A percentile compares a stretch with the other conserved stretches of the same genome.
phyloP scores from a whole-genome alignment of 1,140 invertebrate genomes.

The Episyrphus balteatus region DNA sequence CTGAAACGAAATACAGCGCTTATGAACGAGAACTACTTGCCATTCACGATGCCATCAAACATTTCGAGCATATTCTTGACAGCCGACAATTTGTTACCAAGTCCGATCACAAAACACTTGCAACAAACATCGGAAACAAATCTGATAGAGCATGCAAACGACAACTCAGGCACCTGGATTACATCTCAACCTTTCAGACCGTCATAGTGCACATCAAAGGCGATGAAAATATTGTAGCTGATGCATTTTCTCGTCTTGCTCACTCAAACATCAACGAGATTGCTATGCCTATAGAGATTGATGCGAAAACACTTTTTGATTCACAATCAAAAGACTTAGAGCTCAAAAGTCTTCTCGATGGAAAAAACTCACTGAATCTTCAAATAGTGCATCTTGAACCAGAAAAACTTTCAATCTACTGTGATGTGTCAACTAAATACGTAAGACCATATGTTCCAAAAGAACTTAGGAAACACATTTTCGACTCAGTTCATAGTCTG shows the following conservation, averaged over 20 bases:
- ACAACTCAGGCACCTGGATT: too few species aligned
- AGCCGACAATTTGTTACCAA: too few species aligned
- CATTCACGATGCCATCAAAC: too few species aligned
- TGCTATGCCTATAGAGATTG: conserved; percentile 3
- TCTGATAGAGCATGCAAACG: too few species aligned
- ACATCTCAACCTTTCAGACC: conserved; percentile 10
- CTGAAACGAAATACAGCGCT: too few species aligned
- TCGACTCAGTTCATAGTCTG: not conserved
- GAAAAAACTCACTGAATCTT: not conserved
- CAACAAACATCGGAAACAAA: too few species aligned
- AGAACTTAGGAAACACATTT: not conserved
- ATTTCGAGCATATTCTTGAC: too few species aligned
- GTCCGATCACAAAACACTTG: too few species aligned
- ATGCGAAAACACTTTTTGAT: too few species aligned
- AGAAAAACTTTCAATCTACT: not conserved
- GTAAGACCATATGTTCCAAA: not conserved
- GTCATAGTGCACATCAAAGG: conserved; percentile 18
- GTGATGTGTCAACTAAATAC: not conserved
- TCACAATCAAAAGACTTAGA: not conserved
- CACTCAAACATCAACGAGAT: not conserved
- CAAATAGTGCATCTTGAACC: not conserved
- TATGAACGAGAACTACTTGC: too few species aligned
- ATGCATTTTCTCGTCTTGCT: conserved; percentile 11
- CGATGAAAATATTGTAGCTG: conserved; percentile 18
- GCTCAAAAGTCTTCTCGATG: not conserved